Conservation (phyloP, 92 coral and sea anemone species). For the Palythoa grandiflora region DNA sequence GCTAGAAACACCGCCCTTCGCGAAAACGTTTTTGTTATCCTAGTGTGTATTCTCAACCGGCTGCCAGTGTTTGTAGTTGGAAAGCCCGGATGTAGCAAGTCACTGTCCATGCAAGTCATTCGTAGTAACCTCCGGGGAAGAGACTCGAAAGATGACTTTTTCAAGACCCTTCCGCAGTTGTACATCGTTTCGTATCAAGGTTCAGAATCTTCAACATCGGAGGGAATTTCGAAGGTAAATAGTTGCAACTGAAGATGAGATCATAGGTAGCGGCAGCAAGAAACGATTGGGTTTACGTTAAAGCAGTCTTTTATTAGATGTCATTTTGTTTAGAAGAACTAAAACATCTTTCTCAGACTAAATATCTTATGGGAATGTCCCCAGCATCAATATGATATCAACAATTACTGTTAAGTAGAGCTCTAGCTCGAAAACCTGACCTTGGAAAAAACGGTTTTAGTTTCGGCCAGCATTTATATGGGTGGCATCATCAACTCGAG, state of each 20-base stretch:
- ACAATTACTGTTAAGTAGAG: too few relatives aligned
- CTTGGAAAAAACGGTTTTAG: too few relatives aligned
- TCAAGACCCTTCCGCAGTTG: conserved; percentile 50
- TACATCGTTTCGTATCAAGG: conserved; percentile 61
- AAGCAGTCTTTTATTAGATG: too few relatives aligned
- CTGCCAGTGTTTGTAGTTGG: conserved; percentile 63
- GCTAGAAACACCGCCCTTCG: conserved; percentile 64
- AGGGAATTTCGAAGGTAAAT: conserved; percentile 58
- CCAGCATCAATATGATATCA: too few relatives aligned
- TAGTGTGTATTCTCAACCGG: conserved; percentile 56
- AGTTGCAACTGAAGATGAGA: not conserved
- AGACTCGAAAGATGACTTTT: conserved; percentile 40
- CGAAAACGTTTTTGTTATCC: conserved; percentile 57
- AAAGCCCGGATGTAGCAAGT: conserved; percentile 62
- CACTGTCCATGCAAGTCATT: conserved; percentile 56
- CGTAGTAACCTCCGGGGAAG: conserved; percentile 47
- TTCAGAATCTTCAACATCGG: conserved; percentile 59
- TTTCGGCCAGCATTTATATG: too few relatives aligned
- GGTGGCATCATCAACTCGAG: too few relatives aligned
- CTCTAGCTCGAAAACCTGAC: too few relatives aligned
- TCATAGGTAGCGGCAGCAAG: not conserved
- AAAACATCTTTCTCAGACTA: too few relatives aligned
- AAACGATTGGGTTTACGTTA: too few relatives aligned
- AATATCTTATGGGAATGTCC: too few relatives aligned
- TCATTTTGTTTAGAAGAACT: too few relatives aligned